Evolutionary conservation across 2,113 vertebrate species (phyloP), one percentile per base, ranked within the genome.

Genomic region (Cheilinus undulatus): DNA sequence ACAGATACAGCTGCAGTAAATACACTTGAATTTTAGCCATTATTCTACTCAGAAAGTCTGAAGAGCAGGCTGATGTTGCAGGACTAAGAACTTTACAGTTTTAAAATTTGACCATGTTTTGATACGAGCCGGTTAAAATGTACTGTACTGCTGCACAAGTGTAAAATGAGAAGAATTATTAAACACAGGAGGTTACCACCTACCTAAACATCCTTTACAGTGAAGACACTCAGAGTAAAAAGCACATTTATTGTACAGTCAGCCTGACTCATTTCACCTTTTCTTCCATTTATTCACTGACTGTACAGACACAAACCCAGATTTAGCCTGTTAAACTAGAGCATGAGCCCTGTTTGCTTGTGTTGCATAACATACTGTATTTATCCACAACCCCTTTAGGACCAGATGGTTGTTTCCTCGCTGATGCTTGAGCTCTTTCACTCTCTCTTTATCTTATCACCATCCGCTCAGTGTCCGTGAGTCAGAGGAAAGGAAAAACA

Each of bases 321-420:
- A 78, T 85, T 80, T 69, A 51, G 40, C 5, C 20, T 81, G 66
- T 70, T 36, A 57, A 24, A 28, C 54, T 60, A 45, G 46, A 66
- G 42, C 14, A n/a, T 60, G 46, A 62, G 58, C 51, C 30, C 58
- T 50, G 46, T 70, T 82, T 73, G 51, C 19, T 27, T 57, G 43
- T 73, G 56, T 78, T 82, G 53, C 19, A 19, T 61, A 71, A 69
- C 71, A 45, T 56, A 62, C 15, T 68, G 60, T 62, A 72, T 70
- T 80, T 50, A 69, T 73, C 70, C 66, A 20, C 57, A 64, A 19
- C 28, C 20, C 48, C 49, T 71, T 38, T 24, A 27, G 45, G 42
- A 59, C 14, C 69, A 74, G 62, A 54, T 69, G 40, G 60, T 51
- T 72, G 30, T 80, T 72, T 82, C 63, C 58, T 69, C 36, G 24